Percentiles rank a stretch among this genome's conserved stretches.
phyloP scores from a whole-genome alignment of 2,888 invertebrate species.

The Temnothorax rugatulus region DNA sequence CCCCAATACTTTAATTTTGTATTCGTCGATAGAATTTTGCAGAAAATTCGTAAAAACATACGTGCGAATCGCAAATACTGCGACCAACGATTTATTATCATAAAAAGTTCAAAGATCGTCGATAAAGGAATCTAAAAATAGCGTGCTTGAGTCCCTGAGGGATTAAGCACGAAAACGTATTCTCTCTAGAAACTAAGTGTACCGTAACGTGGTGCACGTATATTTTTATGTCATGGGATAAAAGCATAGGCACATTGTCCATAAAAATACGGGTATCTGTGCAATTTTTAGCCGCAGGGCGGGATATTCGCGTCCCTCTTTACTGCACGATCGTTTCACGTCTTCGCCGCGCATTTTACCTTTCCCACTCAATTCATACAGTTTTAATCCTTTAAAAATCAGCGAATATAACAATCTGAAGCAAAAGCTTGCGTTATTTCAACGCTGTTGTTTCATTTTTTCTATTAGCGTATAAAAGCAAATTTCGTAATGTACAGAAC shows the following conservation, averaged over 20 bases:
- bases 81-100: background rate
- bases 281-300: conserved; percentile 50
- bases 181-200: conserved; percentile 41
- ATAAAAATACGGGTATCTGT: conserved; percentile 54
- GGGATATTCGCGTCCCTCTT: conserved; percentile 39
- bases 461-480: background rate
- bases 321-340: conserved; percentile 37
- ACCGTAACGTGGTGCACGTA: conserved; percentile 49
- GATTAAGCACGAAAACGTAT: conserved; percentile 53
- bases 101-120: conserved; percentile 46
- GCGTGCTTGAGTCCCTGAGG: conserved; percentile 33
- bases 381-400: conserved; percentile 13
- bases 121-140: conserved; percentile 53
- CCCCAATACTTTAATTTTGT: background rate
- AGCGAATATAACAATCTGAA: background rate
- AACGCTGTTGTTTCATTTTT: background rate
- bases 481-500: background rate
- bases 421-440: background rate
- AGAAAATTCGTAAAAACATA: background rate
- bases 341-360: conserved; percentile 27
- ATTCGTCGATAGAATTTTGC: background rate
- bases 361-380: conserved; percentile 10
- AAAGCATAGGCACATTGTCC: conserved; percentile 57
- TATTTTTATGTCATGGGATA: conserved; percentile 56
- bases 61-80: background rate